phyloP scores from a whole-genome alignment of 2,797 vertebrate genomes.

The Semotilus atromaculatus region DNA sequence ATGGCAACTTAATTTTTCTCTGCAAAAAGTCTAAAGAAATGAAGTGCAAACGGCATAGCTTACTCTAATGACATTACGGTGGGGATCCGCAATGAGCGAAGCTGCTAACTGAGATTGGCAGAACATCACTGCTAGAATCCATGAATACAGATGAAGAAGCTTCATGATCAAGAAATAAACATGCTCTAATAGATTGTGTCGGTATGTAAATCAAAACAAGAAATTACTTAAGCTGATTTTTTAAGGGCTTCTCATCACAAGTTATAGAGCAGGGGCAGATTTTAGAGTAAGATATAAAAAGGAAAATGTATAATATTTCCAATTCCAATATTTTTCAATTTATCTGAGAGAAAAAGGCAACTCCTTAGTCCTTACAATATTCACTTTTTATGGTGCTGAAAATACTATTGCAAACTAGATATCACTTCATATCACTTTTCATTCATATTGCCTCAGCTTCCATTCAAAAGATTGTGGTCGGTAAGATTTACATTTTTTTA shows the following conservation, averaged over 20 bases:
- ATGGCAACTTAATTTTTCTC: constrained; percentile 25
- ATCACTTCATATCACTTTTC: neutral
- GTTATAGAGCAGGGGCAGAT: neutral
- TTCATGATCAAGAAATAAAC: constrained; percentile 39
- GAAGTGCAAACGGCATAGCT: constrained; percentile 26
- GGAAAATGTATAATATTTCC: neutral
- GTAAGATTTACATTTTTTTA: neutral
- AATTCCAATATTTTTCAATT: too few relatives aligned
- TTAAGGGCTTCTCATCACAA: neutral
- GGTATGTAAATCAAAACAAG: constrained; percentile 26
- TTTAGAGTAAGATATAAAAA: neutral
- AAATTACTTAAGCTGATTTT: constrained; percentile 21
- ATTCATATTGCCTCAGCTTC: neutral
- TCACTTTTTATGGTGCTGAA: neutral
- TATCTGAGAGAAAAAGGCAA: neutral
- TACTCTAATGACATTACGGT: constrained; percentile 41
- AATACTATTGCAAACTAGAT: neutral
- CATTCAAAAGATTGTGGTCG: neutral
- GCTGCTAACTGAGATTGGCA: constrained; percentile 32
- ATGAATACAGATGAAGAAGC: constrained; percentile 47
- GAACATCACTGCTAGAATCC: constrained; percentile 28
- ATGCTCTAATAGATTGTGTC: constrained; percentile 1
- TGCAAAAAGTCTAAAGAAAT: constrained; percentile 30
- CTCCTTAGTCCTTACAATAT: neutral
- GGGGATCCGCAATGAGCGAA: constrained; percentile 35